Evolutionary conservation across 1,140 invertebrate species (phyloP), one percentile per base, ranked within the genome.

Genomic region (Leguminivora glycinivorella): DNA sequence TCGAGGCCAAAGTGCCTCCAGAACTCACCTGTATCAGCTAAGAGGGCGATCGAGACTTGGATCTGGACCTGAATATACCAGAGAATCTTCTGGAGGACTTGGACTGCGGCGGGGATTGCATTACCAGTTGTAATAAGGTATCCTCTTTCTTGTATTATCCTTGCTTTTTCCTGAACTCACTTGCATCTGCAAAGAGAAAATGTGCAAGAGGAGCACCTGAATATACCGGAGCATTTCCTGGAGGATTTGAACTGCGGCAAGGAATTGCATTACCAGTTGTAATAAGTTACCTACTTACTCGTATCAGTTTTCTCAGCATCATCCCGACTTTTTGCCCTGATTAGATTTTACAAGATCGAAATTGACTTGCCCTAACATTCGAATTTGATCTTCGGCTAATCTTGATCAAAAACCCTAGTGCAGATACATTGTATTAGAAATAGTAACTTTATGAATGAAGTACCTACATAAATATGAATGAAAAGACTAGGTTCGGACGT

Each of bases 131-230:
- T 88, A 96, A 97, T 90, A 97, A 97, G 93, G 95, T 96, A 78
- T 1, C n/a, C 1, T 52, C 5, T n/a, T n/a, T n/a, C n/a, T n/a
- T n/a, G n/a, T n/a, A n/a, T n/a, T n/a, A n/a, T n/a, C n/a, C n/a
- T n/a, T n/a, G n/a, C n/a, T n/a, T n/a, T n/a, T n/a, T n/a, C n/a
- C n/a, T n/a, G n/a, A n/a, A n/a, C n/a, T n/a, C 2, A 97, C 96
- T 1, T 97, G 96, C 83, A 97, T 97, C 78, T 96, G 96, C 4
- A n/a, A n/a, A n/a, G 96, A 97, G 84, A 96, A 97, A 95, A 96
- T 1, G 96, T 97, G 80, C 95, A 97, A 93, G 96, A 97, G 89
- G 82, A 95, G 52, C 87, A 52, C 6, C n/a, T 19, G 47, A 10
- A 43, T 7, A 19, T 3, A 4, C 19, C 47, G 47, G 2, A 52